Conservation (phyloP, 1,140 invertebrate species). For the Calliopsis andreniformis region DNA sequence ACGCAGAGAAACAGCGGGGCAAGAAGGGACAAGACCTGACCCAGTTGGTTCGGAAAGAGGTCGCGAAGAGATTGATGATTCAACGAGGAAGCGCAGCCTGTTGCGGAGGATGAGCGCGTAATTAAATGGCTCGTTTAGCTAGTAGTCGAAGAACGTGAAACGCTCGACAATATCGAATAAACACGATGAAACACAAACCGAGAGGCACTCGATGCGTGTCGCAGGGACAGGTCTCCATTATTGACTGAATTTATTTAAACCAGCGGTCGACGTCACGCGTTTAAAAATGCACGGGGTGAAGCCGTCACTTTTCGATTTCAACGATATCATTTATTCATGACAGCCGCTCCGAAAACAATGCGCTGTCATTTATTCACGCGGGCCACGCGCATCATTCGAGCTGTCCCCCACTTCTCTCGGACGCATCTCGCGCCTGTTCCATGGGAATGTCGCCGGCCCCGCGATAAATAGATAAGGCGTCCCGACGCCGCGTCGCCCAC, state of each 20-base stretch:
- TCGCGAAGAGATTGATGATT: no score
- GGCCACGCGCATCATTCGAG: background rate
- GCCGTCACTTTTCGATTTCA: background rate
- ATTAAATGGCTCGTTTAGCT: background rate
- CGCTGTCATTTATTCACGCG: background rate
- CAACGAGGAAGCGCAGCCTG: no score
- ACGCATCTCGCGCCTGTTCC: background rate
- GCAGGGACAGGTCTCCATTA: background rate
- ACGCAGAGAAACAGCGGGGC: no score
- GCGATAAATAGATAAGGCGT: background rate
- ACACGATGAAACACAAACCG: no score
- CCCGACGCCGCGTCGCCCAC: background rate
- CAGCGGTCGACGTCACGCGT: background rate
- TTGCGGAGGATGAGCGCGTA: no score
- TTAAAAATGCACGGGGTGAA: constrained; percentile 1
- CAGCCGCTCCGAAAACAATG: background rate
- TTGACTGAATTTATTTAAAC: constrained; percentile 9
- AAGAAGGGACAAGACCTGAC: no score
- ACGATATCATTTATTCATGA: background rate
- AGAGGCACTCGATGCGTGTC: no score
- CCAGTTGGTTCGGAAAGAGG: no score
- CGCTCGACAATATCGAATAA: no score
- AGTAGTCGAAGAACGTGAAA: no score
- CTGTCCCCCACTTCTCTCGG: background rate
- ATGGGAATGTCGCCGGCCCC: background rate